Evolutionary conservation across 2,888 invertebrate genomes (phyloP).

Genomic region (Bedellia somnulentella): DNA sequence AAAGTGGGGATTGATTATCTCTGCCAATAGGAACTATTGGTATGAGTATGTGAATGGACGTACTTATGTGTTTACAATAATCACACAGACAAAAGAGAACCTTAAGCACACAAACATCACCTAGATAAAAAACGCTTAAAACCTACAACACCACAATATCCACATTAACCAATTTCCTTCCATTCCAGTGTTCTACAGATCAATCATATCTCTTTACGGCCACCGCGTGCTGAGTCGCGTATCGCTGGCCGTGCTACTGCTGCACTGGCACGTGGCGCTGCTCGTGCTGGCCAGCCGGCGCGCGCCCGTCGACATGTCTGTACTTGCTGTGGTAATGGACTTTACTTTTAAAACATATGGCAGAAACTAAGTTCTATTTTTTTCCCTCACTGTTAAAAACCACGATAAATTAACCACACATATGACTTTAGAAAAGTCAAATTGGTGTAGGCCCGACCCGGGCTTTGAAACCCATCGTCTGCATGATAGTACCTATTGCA

Average conservation of each 20-base stretch:
- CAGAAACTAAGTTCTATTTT: neutral
- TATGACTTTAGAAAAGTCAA: no score
- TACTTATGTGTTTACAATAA: no score
- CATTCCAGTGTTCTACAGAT: slow-evolving; percentile 10
- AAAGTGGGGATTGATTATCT: no score
- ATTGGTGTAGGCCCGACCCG: no score
- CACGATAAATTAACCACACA: no score
- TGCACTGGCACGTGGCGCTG: slow-evolving; percentile 24
- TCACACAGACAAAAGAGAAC: no score
- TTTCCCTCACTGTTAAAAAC: no score
- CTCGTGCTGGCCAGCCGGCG: slow-evolving; percentile 14
- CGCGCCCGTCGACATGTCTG: slow-evolving; percentile 1
- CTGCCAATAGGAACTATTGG: no score
- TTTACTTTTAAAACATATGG: neutral
- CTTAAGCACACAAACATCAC: no score
- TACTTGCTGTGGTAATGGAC: neutral
- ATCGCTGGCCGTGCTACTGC: slow-evolving; percentile 25
- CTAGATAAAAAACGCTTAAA: neutral
- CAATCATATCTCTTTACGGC: slow-evolving; percentile 25
- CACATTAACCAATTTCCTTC: neutral
- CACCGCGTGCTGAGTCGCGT: slow-evolving; percentile 26
- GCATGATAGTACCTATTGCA: no score
- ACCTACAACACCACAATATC: neutral
- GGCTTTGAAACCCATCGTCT: no score
- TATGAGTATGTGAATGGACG: no score